Evolutionary conservation across 2,888 invertebrate genomes (phyloP).

Genomic region (Netelia virgata): DNA sequence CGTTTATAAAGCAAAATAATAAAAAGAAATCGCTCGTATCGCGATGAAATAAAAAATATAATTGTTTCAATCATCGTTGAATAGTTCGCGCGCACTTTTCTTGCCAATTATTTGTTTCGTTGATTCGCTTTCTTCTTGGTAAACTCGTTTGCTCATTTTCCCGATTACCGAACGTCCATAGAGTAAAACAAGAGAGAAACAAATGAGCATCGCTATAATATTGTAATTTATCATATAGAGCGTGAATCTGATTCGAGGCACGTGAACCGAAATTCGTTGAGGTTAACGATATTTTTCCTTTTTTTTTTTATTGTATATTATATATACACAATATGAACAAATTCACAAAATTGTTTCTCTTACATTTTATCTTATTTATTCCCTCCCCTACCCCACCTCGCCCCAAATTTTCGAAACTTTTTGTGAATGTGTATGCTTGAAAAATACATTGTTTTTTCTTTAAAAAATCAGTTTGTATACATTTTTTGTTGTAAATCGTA

Average conservation of each 20-base stretch:
- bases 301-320: constrained; percentile 27
- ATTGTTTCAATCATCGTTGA: constrained; percentile 4
- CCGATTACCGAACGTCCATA: constrained; percentile 29
- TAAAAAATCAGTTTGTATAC: neutral
- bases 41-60: neutral
- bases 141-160: constrained; percentile 12
- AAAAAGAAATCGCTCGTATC: neutral
- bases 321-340: constrained; percentile 39
- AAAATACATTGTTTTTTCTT: constrained; percentile 10
- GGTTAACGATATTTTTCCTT: constrained; percentile 42
- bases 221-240: constrained; percentile 46
- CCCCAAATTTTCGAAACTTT: constrained; percentile 6
- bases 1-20: neutral
- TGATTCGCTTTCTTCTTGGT: constrained; percentile 11
- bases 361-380: constrained; percentile 36
- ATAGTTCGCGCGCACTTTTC: constrained; percentile 68
- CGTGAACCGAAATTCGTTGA: constrained; percentile 26
- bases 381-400: neutral
- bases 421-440: constrained; percentile 27
- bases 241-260: constrained; percentile 51
- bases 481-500: too few relatives aligned
- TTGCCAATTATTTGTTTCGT: constrained; percentile 72
- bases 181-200: neutral
- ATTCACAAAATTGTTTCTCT: constrained; percentile 46
- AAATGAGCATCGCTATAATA: constrained; percentile 12